Conservation (phyloP, 2,888 invertebrate genomes). For the Platynereis dumerilii region DNA sequence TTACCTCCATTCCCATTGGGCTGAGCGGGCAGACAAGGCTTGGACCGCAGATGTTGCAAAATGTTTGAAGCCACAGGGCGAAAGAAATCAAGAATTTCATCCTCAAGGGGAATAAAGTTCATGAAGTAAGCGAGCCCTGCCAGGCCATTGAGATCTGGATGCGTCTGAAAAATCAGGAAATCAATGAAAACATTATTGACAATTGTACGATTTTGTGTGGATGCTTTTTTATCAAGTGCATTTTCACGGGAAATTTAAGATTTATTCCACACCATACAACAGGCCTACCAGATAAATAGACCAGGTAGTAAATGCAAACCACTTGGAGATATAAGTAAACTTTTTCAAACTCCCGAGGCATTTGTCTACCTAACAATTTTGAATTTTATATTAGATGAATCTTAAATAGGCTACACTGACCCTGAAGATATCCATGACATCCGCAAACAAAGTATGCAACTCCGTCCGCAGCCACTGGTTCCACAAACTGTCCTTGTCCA, state of each 20-base stretch:
- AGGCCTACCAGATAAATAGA: too few species aligned
- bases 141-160: constrained; percentile 44
- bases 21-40: constrained; percentile 55
- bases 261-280: too few species aligned
- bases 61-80: constrained; percentile 57
- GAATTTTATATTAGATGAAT: too few species aligned
- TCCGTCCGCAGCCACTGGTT: constrained; percentile 62
- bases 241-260: too few species aligned
- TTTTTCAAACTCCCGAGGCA: too few species aligned
- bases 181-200: not conserved
- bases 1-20: constrained; percentile 25
- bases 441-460: constrained; percentile 56
- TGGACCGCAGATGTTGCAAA: constrained; percentile 50
- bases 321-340: too few species aligned
- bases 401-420: too few species aligned
- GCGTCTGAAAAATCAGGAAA: constrained; percentile 37
- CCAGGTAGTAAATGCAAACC: too few species aligned
- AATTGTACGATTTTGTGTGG: not conserved
- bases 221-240: too few species aligned
- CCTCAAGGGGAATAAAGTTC: constrained; percentile 59
- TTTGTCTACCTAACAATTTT: too few species aligned
- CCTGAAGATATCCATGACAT: constrained; percentile 56
- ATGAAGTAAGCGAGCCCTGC: constrained; percentile 53
- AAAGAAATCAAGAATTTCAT: constrained; percentile 61
- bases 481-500: constrained; percentile 61